phyloP scores from a whole-genome alignment of 2,888 invertebrate genomes.

The Notodonta ziczac region DNA sequence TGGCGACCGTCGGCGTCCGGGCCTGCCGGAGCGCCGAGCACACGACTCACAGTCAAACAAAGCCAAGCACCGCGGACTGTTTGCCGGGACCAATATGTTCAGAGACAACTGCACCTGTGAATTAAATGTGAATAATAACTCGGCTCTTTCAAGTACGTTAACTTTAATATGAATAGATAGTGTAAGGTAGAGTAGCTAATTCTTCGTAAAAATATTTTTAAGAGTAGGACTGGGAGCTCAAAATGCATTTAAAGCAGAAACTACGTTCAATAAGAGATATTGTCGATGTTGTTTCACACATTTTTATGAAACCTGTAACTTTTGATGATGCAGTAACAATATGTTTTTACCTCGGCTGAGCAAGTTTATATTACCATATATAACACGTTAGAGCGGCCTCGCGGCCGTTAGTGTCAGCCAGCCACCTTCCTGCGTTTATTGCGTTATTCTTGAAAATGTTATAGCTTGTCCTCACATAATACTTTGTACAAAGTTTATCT shows the following conservation, averaged over 20 bases:
- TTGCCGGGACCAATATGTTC: not conserved
- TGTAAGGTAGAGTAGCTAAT: too few species aligned
- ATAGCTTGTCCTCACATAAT: not conserved
- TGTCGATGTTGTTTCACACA: not conserved
- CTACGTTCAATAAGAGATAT: too few species aligned
- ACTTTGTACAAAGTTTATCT: not conserved
- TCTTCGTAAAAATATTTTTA: too few species aligned
- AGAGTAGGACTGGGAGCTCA: too few species aligned
- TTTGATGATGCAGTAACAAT: not conserved
- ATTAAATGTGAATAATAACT: not conserved
- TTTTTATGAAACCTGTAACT: not conserved
- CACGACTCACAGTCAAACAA: not conserved
- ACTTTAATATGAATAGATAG: too few species aligned
- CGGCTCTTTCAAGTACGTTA: too few species aligned
- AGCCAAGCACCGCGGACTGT: not conserved
- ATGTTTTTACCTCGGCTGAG: not conserved
- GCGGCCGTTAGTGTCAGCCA: not conserved
- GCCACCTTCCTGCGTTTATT: not conserved
- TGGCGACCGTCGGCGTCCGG: not conserved
- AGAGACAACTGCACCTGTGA: not conserved
- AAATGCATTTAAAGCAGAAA: too few species aligned
- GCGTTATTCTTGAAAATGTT: constrained; percentile 5
- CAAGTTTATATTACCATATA: not conserved
- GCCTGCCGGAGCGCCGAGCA: not conserved
- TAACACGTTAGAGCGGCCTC: not conserved